Percentiles rank a stretch among this genome's conserved stretches.
Conservation (phyloP, 1,140 invertebrate genomes). For the Drosophila watanabei region DNA sequence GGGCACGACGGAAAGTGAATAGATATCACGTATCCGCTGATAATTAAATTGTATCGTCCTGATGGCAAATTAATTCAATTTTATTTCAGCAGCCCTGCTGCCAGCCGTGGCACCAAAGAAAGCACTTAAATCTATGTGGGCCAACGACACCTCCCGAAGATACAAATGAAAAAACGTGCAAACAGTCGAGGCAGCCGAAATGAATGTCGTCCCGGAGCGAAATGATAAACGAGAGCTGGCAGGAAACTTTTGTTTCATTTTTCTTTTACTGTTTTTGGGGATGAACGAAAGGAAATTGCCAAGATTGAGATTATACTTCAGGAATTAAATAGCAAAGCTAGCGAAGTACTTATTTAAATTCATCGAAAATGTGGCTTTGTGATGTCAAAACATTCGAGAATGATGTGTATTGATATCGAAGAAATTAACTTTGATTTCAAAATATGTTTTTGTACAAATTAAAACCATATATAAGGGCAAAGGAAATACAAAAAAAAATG, state of each 20-base stretch:
- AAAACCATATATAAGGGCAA: neutral
- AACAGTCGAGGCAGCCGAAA: slow-evolving; percentile 28
- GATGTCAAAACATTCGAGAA: neutral
- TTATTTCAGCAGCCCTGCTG: slow-evolving; percentile 19
- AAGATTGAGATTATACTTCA: slow-evolving; percentile 39
- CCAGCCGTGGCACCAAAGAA: slow-evolving; percentile 7
- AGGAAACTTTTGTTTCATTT: slow-evolving; percentile 16
- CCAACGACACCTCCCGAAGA: slow-evolving; percentile 29
- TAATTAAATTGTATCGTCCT: slow-evolving; percentile 46
- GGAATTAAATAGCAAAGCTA: neutral
- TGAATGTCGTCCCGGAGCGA: slow-evolving; percentile 27
- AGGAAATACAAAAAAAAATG: neutral
- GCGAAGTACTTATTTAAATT: neutral
- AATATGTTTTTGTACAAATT: neutral
- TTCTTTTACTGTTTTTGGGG: neutral
- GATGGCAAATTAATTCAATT: slow-evolving; percentile 54
- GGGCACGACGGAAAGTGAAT: slow-evolving; percentile 3
- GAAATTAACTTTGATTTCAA: neutral
- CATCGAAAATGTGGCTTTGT: neutral
- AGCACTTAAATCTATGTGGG: slow-evolving; percentile 37
- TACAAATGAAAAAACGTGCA: slow-evolving; percentile 54
- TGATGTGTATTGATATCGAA: neutral
- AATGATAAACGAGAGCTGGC: slow-evolving; percentile 38
- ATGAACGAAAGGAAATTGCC: slow-evolving; percentile 25
- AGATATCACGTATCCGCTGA: slow-evolving; percentile 35